A percentile compares a stretch with the other conserved stretches of the same genome.
Evolutionary conservation across 2,113 vertebrate species (phyloP).

Genomic region (Passer montanus): DNA sequence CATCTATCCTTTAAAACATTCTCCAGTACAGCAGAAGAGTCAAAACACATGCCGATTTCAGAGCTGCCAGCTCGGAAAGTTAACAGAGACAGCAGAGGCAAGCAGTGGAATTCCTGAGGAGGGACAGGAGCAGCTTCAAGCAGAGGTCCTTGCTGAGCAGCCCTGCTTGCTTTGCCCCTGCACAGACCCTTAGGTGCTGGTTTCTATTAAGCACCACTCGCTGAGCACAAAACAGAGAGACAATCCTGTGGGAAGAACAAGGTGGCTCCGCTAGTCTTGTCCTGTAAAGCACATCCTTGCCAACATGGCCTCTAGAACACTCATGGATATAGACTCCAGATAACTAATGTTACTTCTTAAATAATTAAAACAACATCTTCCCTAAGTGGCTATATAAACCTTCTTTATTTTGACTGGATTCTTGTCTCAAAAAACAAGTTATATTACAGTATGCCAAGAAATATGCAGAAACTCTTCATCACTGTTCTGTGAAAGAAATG

Average conservation of each 20-base stretch:
- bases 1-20: neutral
- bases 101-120: neutral
- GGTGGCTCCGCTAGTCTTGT: neutral
- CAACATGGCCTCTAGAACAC: neutral
- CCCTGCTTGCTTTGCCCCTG: neutral
- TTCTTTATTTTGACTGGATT: neutral
- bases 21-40: neutral
- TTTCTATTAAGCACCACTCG: neutral
- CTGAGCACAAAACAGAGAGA: neutral
- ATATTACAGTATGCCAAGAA: neutral
- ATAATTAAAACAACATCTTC: neutral
- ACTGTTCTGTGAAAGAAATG: neutral
- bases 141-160: neutral
- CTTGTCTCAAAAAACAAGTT: neutral
- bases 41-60: neutral
- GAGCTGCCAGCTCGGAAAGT: neutral
- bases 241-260: neutral
- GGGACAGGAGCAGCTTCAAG: neutral
- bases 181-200: neutral
- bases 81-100: neutral
- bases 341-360: neutral
- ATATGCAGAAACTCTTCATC: neutral
- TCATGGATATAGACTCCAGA: neutral
- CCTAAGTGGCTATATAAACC: neutral
- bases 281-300: neutral